Conservation (phyloP, 2,888 invertebrate genomes). For the Hydroisotoma schaefferi region DNA sequence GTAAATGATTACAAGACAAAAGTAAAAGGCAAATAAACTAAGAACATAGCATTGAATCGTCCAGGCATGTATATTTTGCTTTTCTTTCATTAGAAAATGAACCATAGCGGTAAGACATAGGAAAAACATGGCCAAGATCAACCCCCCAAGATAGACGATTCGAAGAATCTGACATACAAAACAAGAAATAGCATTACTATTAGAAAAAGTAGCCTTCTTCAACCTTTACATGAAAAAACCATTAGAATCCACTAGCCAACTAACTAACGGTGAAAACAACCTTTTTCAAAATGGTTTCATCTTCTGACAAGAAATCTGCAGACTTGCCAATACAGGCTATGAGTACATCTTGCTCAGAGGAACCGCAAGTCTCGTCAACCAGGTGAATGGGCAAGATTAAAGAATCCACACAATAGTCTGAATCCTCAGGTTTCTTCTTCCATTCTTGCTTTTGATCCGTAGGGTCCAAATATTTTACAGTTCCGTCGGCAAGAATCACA, state of each 20-base stretch:
- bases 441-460: conserved; percentile 1
- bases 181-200: not conserved
- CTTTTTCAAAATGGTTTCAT: too few relatives aligned
- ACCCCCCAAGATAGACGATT: conserved; percentile 49
- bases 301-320: not conserved
- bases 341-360: conserved; percentile 25
- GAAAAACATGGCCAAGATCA: conserved; percentile 63
- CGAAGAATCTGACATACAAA: conserved; percentile 13
- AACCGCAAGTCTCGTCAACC: conserved; percentile 23
- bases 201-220: not conserved
- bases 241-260: too few relatives aligned
- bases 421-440: conserved; percentile 13
- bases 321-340: conserved; percentile 10
- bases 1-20: conserved; percentile 61
- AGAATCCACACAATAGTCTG: conserved; percentile 28
- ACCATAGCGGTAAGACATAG: conserved; percentile 64
- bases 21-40: conserved; percentile 65
- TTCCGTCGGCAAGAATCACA: conserved; percentile 15
- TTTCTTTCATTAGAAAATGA: conserved; percentile 62
- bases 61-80: conserved; percentile 70
- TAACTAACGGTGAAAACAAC: too few relatives aligned
- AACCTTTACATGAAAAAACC: not conserved
- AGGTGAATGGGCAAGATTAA: conserved; percentile 3
- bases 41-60: conserved; percentile 68
- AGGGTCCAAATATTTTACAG: conserved; percentile 13